Percentiles rank a stretch among this genome's conserved stretches.
phyloP scores from a whole-genome alignment of 2,888 invertebrate species.

The Cryptus viduatorius region DNA sequence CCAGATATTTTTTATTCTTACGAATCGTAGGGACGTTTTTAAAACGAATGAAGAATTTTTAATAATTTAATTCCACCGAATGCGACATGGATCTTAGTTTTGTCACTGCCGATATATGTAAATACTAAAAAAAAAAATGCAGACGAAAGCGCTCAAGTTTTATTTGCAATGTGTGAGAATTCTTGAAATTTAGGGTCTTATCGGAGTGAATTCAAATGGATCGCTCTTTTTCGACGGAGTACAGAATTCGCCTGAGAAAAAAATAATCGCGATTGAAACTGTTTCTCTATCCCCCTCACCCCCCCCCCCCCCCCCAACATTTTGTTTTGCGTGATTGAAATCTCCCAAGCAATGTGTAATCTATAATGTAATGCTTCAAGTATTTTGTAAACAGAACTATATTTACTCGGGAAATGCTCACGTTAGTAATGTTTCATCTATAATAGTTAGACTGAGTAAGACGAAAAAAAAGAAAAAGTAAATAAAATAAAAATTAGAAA shows the following conservation, averaged over 20 bases:
- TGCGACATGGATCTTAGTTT: background rate
- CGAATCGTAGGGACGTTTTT: background rate
- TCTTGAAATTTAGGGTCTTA: background rate
- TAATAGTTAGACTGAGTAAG: slow-evolving; percentile 27
- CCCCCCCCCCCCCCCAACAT: background rate
- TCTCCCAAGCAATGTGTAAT: background rate
- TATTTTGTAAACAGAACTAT: slow-evolving; percentile 12
- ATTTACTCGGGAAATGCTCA: slow-evolving; percentile 18
- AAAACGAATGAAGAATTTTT: background rate
- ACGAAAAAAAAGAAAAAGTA: slow-evolving; percentile 1
- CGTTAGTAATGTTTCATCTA: slow-evolving; percentile 2
- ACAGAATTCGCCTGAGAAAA: background rate
- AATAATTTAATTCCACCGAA: slow-evolving; percentile 1
- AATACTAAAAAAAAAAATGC: background rate
- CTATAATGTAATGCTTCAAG: slow-evolving; percentile 8
- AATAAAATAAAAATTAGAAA: slow-evolving; percentile 16
- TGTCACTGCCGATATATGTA: slow-evolving; percentile 1
- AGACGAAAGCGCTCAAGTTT: slow-evolving; percentile 10
- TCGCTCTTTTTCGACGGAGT: background rate
- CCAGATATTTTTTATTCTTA: background rate
- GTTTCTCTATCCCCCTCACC: too few relatives aligned
- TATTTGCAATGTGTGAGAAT: background rate
- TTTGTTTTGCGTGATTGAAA: background rate
- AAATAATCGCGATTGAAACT: background rate
- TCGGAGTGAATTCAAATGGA: background rate